Percentiles rank a stretch among this genome's conserved stretches.
Conservation (phyloP, 2,113 vertebrate genomes). For the Cercopithecus mona region DNA sequence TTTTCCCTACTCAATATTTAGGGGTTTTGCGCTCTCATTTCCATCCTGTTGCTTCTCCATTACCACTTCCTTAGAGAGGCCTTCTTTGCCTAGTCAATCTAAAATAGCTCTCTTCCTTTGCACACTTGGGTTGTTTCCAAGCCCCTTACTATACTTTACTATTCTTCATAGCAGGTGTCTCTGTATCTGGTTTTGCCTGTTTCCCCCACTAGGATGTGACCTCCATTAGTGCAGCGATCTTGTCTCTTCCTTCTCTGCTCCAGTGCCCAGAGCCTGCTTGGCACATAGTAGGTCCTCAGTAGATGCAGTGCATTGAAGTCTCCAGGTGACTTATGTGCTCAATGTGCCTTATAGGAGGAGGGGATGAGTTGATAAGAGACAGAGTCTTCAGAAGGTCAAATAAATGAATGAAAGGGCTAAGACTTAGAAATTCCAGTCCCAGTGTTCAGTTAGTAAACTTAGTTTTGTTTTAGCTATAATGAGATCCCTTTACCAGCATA, state of each 20-base stretch:
- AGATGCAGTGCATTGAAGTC: not conserved
- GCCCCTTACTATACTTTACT: not conserved
- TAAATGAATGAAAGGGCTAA: not conserved
- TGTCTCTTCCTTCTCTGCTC: not conserved
- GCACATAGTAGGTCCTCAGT: not conserved
- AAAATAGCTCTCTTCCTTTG: not conserved
- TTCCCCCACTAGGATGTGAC: not conserved
- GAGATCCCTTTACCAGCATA: not conserved
- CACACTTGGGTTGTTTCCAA: not conserved
- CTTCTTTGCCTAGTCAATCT: not conserved
- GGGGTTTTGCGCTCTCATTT: not conserved
- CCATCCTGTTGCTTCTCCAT: not conserved
- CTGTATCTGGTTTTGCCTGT: not conserved
- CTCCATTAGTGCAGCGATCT: fast-evolving
- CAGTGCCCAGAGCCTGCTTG: not conserved
- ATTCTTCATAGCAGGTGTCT: not conserved
- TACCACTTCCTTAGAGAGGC: not conserved
- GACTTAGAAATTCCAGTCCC: not conserved
- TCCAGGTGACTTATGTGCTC: not conserved
- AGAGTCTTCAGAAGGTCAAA: not conserved
- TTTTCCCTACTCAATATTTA: not conserved
- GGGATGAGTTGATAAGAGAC: not conserved
- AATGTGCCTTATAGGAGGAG: not conserved
- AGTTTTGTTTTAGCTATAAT: not conserved
- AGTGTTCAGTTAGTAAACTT: not conserved